These are phyloP conservation scores for Thereva unica DNA, from an alignment of 2,888 invertebrate species.

Conservation along the genomic window DNA sequence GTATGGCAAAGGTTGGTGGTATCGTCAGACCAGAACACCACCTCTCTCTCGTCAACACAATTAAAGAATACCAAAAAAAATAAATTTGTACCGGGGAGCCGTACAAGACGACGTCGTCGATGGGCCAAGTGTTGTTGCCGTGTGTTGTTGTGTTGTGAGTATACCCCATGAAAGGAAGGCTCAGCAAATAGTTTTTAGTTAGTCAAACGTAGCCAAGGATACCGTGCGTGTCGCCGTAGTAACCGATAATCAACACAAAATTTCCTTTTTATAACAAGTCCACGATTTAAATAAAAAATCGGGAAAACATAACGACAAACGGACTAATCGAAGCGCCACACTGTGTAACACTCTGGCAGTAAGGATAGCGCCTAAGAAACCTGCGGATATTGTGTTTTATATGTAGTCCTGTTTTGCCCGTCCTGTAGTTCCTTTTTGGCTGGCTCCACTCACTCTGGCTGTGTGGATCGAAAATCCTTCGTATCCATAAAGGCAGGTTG, in stretches of 20 bases:
- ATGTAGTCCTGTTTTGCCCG: constrained; percentile 20
- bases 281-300: constrained; percentile 23
- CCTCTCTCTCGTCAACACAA: constrained; percentile 16
- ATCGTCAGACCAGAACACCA: constrained; percentile 10
- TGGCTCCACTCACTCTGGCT: too few species aligned
- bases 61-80: constrained; percentile 5
- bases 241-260: constrained; percentile 33
- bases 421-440: background rate
- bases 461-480: too few species aligned
- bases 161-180: constrained; percentile 18
- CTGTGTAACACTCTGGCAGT: too few species aligned
- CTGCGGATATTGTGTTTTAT: constrained; percentile 7
- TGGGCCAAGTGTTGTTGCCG: constrained; percentile 17
- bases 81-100: background rate
- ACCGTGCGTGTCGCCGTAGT: constrained; percentile 50
- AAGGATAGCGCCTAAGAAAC: too few species aligned
- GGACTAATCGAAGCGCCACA: background rate
- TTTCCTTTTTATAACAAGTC: constrained; percentile 20
- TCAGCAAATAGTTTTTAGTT: constrained; percentile 58
- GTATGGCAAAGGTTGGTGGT: constrained; percentile 14
- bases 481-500: constrained; percentile 13
- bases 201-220: constrained; percentile 59
- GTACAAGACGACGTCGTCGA: background rate
- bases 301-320: constrained; percentile 9
- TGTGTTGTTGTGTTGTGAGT: constrained; percentile 1